A percentile compares a stretch with the other conserved stretches of the same genome.
phyloP scores from a whole-genome alignment of 2,888 invertebrate species.

The Ormyrus nitidulus region DNA sequence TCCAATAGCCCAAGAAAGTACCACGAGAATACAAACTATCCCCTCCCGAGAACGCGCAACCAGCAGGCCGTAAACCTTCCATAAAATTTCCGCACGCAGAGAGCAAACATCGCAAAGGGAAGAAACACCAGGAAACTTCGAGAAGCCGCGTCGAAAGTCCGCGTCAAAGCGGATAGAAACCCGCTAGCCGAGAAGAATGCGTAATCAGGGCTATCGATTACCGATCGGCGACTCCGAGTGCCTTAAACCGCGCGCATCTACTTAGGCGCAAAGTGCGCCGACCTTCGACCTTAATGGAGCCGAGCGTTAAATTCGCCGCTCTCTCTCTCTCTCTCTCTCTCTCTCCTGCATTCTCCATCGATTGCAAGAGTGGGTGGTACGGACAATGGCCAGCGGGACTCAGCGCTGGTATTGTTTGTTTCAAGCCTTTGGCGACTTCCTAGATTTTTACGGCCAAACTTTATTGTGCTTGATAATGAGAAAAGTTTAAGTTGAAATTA shows the following conservation, averaged over 20 bases:
- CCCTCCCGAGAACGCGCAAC: neutral
- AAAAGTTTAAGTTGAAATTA: no score
- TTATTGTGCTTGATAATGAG: no score
- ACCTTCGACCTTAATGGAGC: slow-evolving; percentile 39
- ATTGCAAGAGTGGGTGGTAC: neutral
- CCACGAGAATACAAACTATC: neutral
- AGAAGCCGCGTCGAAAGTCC: neutral
- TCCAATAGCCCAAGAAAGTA: no score
- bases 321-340: no score
- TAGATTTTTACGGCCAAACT: no score
- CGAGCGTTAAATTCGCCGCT: neutral
- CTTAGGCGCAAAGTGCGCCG: slow-evolving; percentile 28
- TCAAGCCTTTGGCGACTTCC: no score
- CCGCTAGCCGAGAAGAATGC: neutral
- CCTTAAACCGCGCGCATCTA: slow-evolving; percentile 1
- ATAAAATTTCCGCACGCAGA: neutral
- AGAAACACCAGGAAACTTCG: neutral
- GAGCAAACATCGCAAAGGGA: neutral
- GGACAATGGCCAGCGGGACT: slow-evolving; percentile 2
- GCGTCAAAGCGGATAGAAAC: neutral
- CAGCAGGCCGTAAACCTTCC: neutral
- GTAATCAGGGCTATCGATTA: slow-evolving; percentile 31
- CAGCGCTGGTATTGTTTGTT: neutral
- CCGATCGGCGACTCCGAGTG: slow-evolving; percentile 27
- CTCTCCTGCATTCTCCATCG: neutral